phyloP scores from a whole-genome alignment of 1,140 invertebrate species.

The Lepidurus apus region DNA sequence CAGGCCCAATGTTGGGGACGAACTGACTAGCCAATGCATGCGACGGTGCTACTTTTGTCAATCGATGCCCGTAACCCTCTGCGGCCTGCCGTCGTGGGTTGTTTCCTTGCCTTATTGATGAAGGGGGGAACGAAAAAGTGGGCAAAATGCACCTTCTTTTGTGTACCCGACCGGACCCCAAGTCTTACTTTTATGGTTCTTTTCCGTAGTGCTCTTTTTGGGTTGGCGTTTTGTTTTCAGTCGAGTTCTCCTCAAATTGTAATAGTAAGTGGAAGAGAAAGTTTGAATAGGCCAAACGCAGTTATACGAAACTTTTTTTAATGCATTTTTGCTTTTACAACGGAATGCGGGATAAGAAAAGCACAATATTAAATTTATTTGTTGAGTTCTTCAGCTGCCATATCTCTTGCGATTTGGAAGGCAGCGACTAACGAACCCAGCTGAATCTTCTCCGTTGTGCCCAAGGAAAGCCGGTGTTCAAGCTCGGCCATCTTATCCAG shows the following conservation, averaged over 20 bases:
- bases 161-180: neutral
- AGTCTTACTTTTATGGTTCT: constrained; percentile 5
- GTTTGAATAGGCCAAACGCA: neutral
- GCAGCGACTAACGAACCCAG: constrained; percentile 71
- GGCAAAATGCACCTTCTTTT: neutral
- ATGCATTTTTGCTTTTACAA: neutral
- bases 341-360: neutral
- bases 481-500: constrained; percentile 75
- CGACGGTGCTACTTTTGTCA: constrained; percentile 10
- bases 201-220: neutral
- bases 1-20: constrained; percentile 15
- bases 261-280: neutral
- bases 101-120: constrained; percentile 16
- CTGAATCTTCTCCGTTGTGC: constrained; percentile 77
- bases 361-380: too few relatives aligned
- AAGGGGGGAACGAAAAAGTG: neutral
- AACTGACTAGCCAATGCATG: constrained; percentile 17
- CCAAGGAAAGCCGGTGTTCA: constrained; percentile 68
- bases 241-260: neutral
- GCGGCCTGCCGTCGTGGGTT: constrained; percentile 3
- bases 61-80: constrained; percentile 20
- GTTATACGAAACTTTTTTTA: neutral
- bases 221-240: neutral
- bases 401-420: constrained; percentile 62
- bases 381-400: constrained; percentile 43